Evolutionary conservation across 2,797 vertebrate species (phyloP).

Genomic region (Chloroceryle amazona): DNA sequence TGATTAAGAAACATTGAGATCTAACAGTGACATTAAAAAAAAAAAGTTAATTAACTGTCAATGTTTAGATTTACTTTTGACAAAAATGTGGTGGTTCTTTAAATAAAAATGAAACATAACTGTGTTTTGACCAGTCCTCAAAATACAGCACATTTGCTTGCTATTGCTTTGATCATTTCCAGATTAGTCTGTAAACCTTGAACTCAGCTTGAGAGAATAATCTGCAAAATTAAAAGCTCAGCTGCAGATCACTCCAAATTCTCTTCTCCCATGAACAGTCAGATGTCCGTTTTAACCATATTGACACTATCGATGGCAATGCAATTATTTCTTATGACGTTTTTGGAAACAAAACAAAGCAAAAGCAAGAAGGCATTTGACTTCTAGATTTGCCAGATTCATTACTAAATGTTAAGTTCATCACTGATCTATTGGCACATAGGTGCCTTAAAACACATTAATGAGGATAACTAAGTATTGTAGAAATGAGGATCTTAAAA

Average conservation of each 20-base stretch:
- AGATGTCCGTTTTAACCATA: background rate
- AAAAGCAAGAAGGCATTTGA: background rate
- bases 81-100: background rate
- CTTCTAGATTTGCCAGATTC: background rate
- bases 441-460: background rate
- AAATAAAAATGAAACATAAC: background rate
- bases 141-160: background rate
- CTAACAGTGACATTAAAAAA: background rate
- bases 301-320: background rate
- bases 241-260: background rate
- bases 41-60: background rate
- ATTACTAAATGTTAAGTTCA: background rate
- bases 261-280: background rate
- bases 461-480: background rate
- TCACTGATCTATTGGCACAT: background rate
- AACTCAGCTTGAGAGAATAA: background rate
- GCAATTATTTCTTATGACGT: background rate
- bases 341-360: background rate
- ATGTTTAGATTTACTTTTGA: background rate
- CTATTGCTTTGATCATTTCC: background rate
- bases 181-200: background rate
- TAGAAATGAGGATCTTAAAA: background rate
- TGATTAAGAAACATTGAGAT: background rate
- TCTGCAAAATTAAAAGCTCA: background rate
- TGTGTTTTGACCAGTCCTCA: background rate